Evolutionary conservation across 2,797 vertebrate species (phyloP), one percentile per base, ranked within the genome.

Genomic region (Melanotaenia boesemani): DNA sequence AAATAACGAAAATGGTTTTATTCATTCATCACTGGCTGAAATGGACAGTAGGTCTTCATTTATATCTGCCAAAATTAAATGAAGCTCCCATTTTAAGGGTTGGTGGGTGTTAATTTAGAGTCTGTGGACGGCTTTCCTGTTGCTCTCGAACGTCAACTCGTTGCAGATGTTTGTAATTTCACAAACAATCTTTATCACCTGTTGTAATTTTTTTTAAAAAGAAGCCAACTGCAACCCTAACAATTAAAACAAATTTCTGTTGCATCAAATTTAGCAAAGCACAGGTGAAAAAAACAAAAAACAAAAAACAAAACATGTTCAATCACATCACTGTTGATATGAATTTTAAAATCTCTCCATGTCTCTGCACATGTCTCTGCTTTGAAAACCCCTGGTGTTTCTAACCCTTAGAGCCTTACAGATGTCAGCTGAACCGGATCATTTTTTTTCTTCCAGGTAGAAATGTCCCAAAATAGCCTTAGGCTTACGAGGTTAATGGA

Each of bases 401-500:
- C 9, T 54, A 70, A 54, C 30, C 48, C 5, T 16, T 32, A 56
- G 12, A 63, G 50, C 60, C 50, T 44, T 10, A 18, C 50, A 71
- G 62, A 71, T 71, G 60, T 63, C 50, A 63, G 30, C 18, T 50
- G 20, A 50, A 26, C 48, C 56, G 36, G 67, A 24, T 41, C 32
- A 32, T 69, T 36, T 69, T 60, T 60, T 60, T 57, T 50, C 48
- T 50, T 59, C 57, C 67, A 50, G 67, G 30, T 50, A n/a, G 36
- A 55, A 71, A 63, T 63, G 60, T 28, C 48, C 60, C 20, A 63
- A 56, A 71, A 71, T 63, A 71, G 24, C 50, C 37, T 18, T 20
- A 18, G 24, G 69, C 67, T 69, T 69, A 60, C 48, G 44, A 41
- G 56, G 57, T 69, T 69, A 69, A 69, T 30, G 48, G 59, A 54